Conservation (phyloP, 2,113 vertebrate genomes). For the Limnothrissa miodon region DNA sequence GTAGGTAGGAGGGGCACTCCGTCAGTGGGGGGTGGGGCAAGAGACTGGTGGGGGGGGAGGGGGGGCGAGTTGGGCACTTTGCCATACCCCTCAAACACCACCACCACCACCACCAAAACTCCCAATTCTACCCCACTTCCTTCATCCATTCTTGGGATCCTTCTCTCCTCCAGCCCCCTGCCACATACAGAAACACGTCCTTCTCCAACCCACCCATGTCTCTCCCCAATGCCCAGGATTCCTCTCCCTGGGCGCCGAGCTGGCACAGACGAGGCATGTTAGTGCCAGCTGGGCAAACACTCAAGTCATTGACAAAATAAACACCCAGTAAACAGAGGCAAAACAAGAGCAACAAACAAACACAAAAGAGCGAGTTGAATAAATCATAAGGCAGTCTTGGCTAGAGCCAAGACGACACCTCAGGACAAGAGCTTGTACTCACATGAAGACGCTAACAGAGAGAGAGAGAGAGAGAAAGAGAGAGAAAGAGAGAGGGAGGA, state of each 20-base stretch:
- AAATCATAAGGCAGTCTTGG: constrained; percentile 39
- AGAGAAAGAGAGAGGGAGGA: too few species aligned
- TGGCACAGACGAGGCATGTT: constrained; percentile 56
- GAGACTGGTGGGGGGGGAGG: background rate
- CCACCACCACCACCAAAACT: constrained; percentile 21
- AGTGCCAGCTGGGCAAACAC: constrained; percentile 71
- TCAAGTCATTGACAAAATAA: constrained; percentile 69
- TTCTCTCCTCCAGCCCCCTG: constrained; percentile 18
- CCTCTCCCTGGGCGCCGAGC: constrained; percentile 48
- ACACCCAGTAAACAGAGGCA: constrained; percentile 65
- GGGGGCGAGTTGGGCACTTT: constrained; percentile 44
- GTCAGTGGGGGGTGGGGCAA: constrained; percentile 11
- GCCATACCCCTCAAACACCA: constrained; percentile 45
- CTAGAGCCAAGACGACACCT: background rate
- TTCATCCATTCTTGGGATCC: background rate
- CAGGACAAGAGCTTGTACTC: background rate
- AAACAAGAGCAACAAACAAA: constrained; percentile 50
- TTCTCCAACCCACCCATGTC: background rate
- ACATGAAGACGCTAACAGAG: constrained; percentile 3
- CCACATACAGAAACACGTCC: constrained; percentile 18
- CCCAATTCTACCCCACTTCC: background rate
- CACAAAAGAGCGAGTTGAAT: constrained; percentile 40
- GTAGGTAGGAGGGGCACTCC: background rate
- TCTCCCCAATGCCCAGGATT: constrained; percentile 44
- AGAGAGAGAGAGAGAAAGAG: background rate